Evolutionary conservation across 2,113 vertebrate genomes (phyloP), one percentile per base, ranked within the genome.

Genomic region (Vidua macroura): DNA sequence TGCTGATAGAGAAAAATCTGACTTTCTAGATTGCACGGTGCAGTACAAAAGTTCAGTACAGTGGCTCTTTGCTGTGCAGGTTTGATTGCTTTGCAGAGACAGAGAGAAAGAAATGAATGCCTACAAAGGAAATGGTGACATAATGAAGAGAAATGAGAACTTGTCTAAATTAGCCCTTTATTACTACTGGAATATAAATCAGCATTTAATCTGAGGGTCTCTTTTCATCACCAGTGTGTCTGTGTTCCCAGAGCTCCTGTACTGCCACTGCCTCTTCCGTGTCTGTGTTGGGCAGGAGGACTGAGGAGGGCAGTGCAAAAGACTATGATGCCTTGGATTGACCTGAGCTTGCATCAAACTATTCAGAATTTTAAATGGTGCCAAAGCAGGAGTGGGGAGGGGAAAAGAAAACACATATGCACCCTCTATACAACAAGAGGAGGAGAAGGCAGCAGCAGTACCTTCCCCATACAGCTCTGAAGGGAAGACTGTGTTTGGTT

Each of bases 181-280:
- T 70, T 52, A n/a, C 24, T 52, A 4, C n/a, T 83, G 52, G 56
- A 56, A 3, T 63, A 33, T 53, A 74, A 39, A 49, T 72, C 24
- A 35, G 39, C 64, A 41, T 86, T 90, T 88, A 39, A 44, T 69
- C 13, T 7, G 53, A 69, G 69, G n/a, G 23, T n/a, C 72, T 88
- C 69, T 31, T 70, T 76, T 52, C 67, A 39, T 51, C 1, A 1
- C 24, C 6, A 4, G 27, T 18, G 39, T 63, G 73, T 64, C 39
- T 39, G 30, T 4, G 15, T 28, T 33, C 18, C 46, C 44, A n/a
- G 62, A 37, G 33, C 18, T 77, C 51, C 64, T 1, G 2, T 44
- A 6, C 27, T 63, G 33, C 52, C 25, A 2, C 14, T 0, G 2
- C 21, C 10, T 58, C 22, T 27, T 28, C 33, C 7, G 3, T 16